These are phyloP conservation scores for Caenorhabditis sp. DNA, from an alignment of 2,888 invertebrate species.

Conservation along the genomic window DNA sequence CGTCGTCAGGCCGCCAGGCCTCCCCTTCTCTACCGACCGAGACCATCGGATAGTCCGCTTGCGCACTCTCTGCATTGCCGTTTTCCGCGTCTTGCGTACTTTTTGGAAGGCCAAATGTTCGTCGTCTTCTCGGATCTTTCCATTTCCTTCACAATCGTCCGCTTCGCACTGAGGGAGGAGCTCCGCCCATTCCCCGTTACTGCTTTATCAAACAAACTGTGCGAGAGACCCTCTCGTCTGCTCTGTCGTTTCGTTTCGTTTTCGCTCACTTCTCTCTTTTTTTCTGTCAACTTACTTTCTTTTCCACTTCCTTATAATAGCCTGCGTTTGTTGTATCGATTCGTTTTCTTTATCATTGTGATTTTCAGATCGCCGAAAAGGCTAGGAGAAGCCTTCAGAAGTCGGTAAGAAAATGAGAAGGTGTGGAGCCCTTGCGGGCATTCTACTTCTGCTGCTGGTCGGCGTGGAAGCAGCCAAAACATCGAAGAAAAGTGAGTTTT, in stretches of 20 bases:
- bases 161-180: slow-evolving; percentile 12
- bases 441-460: slow-evolving; percentile 20
- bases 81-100: not conserved
- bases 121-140: slow-evolving; percentile 17
- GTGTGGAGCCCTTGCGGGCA: slow-evolving; percentile 33
- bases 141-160: slow-evolving; percentile 10
- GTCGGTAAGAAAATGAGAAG: slow-evolving; percentile 25
- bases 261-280: slow-evolving; percentile 47
- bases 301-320: not conserved
- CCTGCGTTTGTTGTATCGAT: not conserved
- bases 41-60: slow-evolving; percentile 34
- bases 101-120: slow-evolving; percentile 5
- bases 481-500: slow-evolving; percentile 14
- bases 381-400: slow-evolving; percentile 1
- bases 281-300: slow-evolving; percentile 9
- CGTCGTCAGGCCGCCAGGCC: too few relatives aligned
- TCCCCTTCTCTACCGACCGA: slow-evolving; percentile 31
- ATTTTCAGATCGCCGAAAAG: slow-evolving; percentile 12
- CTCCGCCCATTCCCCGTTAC: slow-evolving; percentile 43
- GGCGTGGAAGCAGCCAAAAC: not conserved
- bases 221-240: slow-evolving; percentile 48
- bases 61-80: slow-evolving; percentile 37
- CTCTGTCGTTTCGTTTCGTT: slow-evolving; percentile 58
- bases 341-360: slow-evolving; percentile 5
- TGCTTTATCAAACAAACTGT: slow-evolving; percentile 60